phyloP scores from a whole-genome alignment of 1,140 invertebrate species.

The Mizuhopecten yessoensis region DNA sequence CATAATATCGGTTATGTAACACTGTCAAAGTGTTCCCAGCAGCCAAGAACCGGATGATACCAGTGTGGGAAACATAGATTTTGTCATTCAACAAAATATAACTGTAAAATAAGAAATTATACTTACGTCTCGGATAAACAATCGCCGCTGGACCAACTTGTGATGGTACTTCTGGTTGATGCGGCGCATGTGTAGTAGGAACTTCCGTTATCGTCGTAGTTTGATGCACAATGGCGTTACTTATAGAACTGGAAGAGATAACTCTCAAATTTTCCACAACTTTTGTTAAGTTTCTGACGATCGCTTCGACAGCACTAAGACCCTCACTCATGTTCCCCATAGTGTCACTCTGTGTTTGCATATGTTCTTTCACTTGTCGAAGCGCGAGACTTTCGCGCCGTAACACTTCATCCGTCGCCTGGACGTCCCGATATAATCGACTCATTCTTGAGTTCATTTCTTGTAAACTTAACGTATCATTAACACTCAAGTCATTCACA shows the following conservation, averaged over 20 bases:
- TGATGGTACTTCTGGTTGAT: neutral
- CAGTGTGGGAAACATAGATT: neutral
- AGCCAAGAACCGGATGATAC: neutral
- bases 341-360: neutral
- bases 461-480: neutral
- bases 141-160: neutral
- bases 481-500: neutral
- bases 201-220: neutral
- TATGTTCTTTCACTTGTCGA: neutral
- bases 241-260: constrained; percentile 16
- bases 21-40: neutral
- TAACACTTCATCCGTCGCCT: neutral
- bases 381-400: constrained; percentile 9
- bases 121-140: neutral
- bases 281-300: constrained; percentile 10
- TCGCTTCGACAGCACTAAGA: constrained; percentile 5
- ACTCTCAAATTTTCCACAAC: constrained; percentile 33
- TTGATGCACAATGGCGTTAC: neutral
- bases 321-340: neutral
- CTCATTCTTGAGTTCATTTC: constrained; percentile 27
- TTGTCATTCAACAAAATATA: neutral
- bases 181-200: neutral
- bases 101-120: neutral
- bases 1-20: neutral
- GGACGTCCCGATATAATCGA: neutral